Conservation (phyloP, 1,140 invertebrate species). For the Bradysia coprophila region DNA sequence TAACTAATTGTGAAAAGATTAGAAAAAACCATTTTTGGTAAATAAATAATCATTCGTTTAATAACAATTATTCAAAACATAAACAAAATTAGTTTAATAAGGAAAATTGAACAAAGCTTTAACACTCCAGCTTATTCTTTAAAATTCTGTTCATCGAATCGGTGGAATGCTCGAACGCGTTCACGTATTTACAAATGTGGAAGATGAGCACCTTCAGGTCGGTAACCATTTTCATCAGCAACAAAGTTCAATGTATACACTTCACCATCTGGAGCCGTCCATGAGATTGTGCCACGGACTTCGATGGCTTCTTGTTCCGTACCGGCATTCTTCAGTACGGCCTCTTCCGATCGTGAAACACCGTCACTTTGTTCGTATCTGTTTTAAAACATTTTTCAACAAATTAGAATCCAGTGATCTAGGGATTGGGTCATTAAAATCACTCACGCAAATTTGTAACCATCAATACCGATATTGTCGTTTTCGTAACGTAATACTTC, state of each 20-base stretch:
- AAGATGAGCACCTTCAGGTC: constrained; percentile 45
- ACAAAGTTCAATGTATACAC: constrained; percentile 47
- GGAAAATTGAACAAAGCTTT: no score
- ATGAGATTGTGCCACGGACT: constrained; percentile 37
- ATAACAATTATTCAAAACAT: no score
- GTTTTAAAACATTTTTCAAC: no score
- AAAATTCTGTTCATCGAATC: no score
- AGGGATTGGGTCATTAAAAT: no score
- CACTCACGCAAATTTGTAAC: constrained; percentile 29
- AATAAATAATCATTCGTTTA: no score
- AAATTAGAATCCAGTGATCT: no score
- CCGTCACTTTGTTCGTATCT: constrained; percentile 42
- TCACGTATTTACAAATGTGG: constrained; percentile 22
- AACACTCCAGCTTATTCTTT: no score
- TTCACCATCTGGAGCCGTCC: constrained; percentile 45
- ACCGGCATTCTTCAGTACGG: constrained; percentile 31
- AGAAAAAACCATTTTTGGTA: no score
- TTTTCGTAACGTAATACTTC: constrained; percentile 31
- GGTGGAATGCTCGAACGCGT: no score
- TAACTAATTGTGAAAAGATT: no score
- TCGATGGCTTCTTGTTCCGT: constrained; percentile 36
- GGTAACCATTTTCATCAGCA: constrained; percentile 63
- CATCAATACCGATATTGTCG: constrained; percentile 28
- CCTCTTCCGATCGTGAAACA: constrained; percentile 30
- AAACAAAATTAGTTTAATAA: no score